phyloP scores from a whole-genome alignment of 2,113 vertebrate genomes.

The Oncorhynchus keta region DNA sequence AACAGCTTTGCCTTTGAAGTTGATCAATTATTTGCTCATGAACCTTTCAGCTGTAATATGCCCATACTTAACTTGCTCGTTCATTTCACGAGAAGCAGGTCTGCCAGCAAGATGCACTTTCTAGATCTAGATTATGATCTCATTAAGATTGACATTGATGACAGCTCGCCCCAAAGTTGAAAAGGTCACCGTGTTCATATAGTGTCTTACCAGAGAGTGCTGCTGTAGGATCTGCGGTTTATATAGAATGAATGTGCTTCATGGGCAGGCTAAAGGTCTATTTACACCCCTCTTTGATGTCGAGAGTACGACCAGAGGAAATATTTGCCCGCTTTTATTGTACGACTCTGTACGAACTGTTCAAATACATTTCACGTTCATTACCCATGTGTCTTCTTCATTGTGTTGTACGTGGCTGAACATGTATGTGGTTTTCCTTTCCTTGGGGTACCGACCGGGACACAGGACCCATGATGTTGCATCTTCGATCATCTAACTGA shows the following conservation, averaged over 20 bases:
- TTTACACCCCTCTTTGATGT: constrained; percentile 81
- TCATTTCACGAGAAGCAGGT: neutral
- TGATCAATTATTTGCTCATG: neutral
- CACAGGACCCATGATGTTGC: too few species aligned
- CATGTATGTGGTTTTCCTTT: too few species aligned
- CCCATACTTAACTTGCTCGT: neutral
- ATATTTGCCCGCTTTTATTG: constrained; percentile 70
- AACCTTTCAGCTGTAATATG: neutral
- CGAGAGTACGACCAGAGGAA: constrained; percentile 32
- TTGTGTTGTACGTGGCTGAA: too few species aligned
- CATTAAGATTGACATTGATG: neutral
- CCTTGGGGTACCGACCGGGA: too few species aligned
- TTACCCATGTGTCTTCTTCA: too few species aligned
- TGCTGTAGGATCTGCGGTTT: constrained; percentile 69
- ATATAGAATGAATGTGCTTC: constrained; percentile 44
- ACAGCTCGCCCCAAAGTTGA: constrained; percentile 18
- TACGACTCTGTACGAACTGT: constrained; percentile 19
- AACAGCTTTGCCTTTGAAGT: neutral
- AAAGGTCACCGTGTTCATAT: constrained; percentile 56
- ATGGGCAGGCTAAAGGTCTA: constrained; percentile 70
- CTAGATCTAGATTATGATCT: neutral
- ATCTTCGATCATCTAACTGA: too few species aligned
- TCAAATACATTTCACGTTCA: too few species aligned
- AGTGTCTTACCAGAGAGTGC: constrained; percentile 63
- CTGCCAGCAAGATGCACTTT: too few species aligned